Percentiles rank a stretch among this genome's conserved stretches.
Evolutionary conservation across 2,888 invertebrate species (phyloP).

Genomic region (Dioctria linearis): DNA sequence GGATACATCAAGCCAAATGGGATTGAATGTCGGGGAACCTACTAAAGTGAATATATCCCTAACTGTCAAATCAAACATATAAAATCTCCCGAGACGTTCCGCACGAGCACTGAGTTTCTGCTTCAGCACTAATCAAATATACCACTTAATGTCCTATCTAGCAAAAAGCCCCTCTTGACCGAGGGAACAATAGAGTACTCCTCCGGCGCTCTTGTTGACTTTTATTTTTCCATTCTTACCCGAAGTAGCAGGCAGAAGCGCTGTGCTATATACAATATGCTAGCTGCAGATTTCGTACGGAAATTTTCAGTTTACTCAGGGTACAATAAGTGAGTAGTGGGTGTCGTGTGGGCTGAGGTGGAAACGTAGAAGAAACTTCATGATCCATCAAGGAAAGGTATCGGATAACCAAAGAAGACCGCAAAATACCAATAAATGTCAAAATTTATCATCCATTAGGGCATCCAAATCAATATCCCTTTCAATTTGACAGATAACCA

Average conservation of each 20-base stretch:
- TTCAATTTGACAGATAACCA: constrained; percentile 55
- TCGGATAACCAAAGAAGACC: constrained; percentile 51
- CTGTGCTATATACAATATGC: not conserved
- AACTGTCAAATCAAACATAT: constrained; percentile 53
- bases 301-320: not conserved
- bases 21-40: not conserved
- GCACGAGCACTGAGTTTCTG: constrained; percentile 16
- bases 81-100: constrained; percentile 40
- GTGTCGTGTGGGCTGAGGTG: not conserved
- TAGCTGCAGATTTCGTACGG: not conserved
- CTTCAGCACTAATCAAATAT: constrained; percentile 50
- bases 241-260: not conserved
- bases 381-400: constrained; percentile 41
- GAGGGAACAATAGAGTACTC: not conserved
- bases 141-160: constrained; percentile 50
- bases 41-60: constrained; percentile 18
- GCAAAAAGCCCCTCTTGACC: constrained; percentile 38
- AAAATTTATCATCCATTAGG: constrained; percentile 57
- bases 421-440: constrained; percentile 58
- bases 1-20: not conserved
- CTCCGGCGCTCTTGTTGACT: not conserved
- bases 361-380: constrained; percentile 17
- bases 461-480: constrained; percentile 55
- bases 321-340: not conserved
- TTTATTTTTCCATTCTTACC: not conserved